Evolutionary conservation across 2,113 vertebrate genomes (phyloP), one percentile per base, ranked within the genome.

Genomic region (Choloepus hoffmanni): DNA sequence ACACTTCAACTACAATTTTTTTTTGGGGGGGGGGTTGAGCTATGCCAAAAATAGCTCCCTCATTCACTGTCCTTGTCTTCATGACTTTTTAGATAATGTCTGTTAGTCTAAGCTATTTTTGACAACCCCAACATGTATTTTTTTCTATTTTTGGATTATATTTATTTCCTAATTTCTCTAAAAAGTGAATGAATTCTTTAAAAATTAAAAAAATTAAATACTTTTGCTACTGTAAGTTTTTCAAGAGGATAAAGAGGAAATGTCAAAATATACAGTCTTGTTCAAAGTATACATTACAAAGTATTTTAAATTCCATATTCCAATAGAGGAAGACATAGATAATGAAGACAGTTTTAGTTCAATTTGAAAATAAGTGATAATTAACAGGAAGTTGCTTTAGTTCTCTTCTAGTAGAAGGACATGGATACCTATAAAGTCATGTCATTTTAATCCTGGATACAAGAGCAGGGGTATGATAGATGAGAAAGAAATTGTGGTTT

Each of bases 271-370:
- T 76, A 23, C 3, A 48, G 5, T 43, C 7, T 91, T 94, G 3
- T 87, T 91, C 78, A 95, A 93, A 95, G 63, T 43, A 81, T 72
- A 87, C 89, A 53, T 85, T 91, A 43, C 63, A 70, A 65, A 60
- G n/a, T 65, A 85, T 89, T 88, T 95, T 81, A 93, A 77, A 33
- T 93, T 88, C 11, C 58, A 60, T 67, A 23, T 88, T 96, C 30
- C 21, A 55, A 13, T 90, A 21, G 26, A 90, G 67, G 2, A 23
- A 48, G 62, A 55, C 19, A 19, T 2, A 63, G 26, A 88, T 72
- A 89, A 63, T 19, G 93, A 15, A 70, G 30, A 15, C 0, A 43
- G 50, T 70, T 91, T 76, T 87, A 90, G 43, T 81, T 82, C 14
- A 81, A 55, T 18, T 90, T 91, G 72, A 7, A 88, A 89, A 86